These are phyloP conservation scores for Dinocampus coccinellae DNA, from an alignment of 2,888 invertebrate species.

Conservation along the genomic window DNA sequence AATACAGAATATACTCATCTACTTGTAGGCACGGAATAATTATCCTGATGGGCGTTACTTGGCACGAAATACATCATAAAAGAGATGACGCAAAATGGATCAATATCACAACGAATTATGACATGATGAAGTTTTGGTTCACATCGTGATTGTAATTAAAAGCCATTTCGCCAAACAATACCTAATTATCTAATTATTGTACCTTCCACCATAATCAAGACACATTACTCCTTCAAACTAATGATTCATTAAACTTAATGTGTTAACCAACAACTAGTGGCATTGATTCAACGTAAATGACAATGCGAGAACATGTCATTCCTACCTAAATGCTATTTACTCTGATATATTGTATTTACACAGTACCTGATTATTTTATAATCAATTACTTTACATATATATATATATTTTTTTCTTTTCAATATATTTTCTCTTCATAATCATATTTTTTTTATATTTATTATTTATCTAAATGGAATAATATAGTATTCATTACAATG, in stretches of 20 bases:
- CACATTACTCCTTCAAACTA: conserved; percentile 64
- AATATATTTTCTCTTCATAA: too few relatives aligned
- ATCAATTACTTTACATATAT: too few relatives aligned
- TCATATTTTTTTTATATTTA: too few relatives aligned
- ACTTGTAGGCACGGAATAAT: conserved; percentile 2
- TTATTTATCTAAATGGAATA: too few relatives aligned
- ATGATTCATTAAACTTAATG: conserved; percentile 68
- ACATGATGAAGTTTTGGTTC: conserved; percentile 51
- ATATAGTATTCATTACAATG: neutral
- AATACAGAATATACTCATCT: too few relatives aligned
- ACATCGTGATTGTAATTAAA: conserved; percentile 60
- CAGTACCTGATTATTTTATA: too few relatives aligned
- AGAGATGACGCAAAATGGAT: conserved; percentile 40
- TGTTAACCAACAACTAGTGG: conserved; percentile 56
- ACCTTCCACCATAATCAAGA: conserved; percentile 65
- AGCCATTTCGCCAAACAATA: conserved; percentile 59
- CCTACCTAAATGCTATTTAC: too few relatives aligned
- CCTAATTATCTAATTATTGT: conserved; percentile 68
- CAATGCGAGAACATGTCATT: conserved; percentile 55
- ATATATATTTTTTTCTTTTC: too few relatives aligned
- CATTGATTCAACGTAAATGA: conserved; percentile 63
- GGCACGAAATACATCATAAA: conserved; percentile 14
- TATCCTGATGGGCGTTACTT: neutral
- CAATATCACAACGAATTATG: conserved; percentile 36
- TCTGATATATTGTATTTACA: too few relatives aligned